Base-by-base conservation (phyloP, 2,888 invertebrate genomes). In the Ennomos fuscantarius region DNA sequence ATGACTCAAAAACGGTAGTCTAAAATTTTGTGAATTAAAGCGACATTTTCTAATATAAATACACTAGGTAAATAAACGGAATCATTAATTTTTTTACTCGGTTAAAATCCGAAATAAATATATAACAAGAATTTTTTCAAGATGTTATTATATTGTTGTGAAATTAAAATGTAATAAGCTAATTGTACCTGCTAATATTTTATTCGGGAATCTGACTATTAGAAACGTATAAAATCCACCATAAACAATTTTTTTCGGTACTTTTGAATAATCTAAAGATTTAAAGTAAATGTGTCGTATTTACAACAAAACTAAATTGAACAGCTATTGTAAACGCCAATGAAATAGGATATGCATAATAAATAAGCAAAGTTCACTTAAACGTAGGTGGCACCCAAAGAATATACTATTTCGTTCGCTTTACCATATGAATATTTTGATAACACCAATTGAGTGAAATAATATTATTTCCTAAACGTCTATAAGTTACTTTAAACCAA, bases 401-500 rank as follows among this genome's bases (percentile, higher is more conserved):
- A 46, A 40, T 24, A 8, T 53, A 48, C 33, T 9, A 32, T 39
- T 44, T 40, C 33, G 36, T 49, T n/a, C 1, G 3, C n/a, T 48
- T 11, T 40, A 50, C 32, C 36, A 41, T 24, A 24, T 54, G 49
- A 49, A 53, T 50, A 49, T 15, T 39, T 53, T 49, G 32, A 41
- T n/a, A 45, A 39, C 43, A 48, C 36, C 58, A 9, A 43, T 35
- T 40, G 44, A 52, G 34, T 54, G 46, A 55, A 64, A 56, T 59
- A 62, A 54, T 44, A 54, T 58, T 60, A 58, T 62, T 49, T 53
- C 49, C 44, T 55, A 57, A 49, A 61, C 55, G 53, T 61, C 55
- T 42, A 46, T 48, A 54, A 46, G 55, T 64, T 59, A 62, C 57
- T 57, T 60, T 36, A 55, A 60, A 46, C 45, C 37, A 55, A 64